Evolutionary conservation across 92 coral and sea anemone species (phyloP).

Genomic region (Bergia puertoricense): DNA sequence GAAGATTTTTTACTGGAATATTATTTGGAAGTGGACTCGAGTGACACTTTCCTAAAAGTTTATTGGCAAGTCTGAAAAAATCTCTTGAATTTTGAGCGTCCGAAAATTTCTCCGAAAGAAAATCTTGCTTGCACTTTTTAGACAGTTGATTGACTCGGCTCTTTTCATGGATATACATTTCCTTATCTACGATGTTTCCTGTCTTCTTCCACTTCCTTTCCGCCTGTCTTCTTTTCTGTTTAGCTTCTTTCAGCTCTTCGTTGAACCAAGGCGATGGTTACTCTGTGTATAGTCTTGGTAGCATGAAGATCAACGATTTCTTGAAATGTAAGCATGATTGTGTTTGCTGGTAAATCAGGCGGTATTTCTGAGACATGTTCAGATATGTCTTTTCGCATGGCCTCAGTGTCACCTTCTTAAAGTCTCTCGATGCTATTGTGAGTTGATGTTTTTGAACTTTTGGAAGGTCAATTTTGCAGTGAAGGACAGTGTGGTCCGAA

Average conservation of each 20-base stretch:
- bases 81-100: slow-evolving; percentile 21
- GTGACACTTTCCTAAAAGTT: slow-evolving; percentile 17
- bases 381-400: slow-evolving; percentile 1
- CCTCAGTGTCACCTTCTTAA: neutral
- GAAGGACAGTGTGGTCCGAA: slow-evolving; percentile 17
- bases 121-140: neutral
- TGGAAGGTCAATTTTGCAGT: slow-evolving; percentile 4
- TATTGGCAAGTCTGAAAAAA: slow-evolving; percentile 17
- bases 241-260: slow-evolving; percentile 13
- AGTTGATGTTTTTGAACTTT: neutral
- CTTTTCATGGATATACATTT: slow-evolving; percentile 1
- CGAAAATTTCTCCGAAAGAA: slow-evolving; percentile 6
- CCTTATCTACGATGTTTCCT: slow-evolving; percentile 16
- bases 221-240: slow-evolving; percentile 17
- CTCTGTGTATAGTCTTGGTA: neutral
- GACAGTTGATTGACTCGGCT: neutral
- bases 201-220: slow-evolving; percentile 13
- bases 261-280: slow-evolving; percentile 17
- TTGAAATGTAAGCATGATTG: neutral
- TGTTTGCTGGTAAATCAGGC: neutral
- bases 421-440: neutral
- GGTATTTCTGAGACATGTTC: neutral
- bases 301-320: slow-evolving; percentile 1
- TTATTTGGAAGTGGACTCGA: slow-evolving; percentile 6
- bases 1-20: slow-evolving; percentile 3